Percentiles rank a stretch among this genome's conserved stretches.
These are phyloP conservation scores for Psix sp. DNA, from an alignment of 1,140 invertebrate genomes.

Conservation along the genomic window DNA sequence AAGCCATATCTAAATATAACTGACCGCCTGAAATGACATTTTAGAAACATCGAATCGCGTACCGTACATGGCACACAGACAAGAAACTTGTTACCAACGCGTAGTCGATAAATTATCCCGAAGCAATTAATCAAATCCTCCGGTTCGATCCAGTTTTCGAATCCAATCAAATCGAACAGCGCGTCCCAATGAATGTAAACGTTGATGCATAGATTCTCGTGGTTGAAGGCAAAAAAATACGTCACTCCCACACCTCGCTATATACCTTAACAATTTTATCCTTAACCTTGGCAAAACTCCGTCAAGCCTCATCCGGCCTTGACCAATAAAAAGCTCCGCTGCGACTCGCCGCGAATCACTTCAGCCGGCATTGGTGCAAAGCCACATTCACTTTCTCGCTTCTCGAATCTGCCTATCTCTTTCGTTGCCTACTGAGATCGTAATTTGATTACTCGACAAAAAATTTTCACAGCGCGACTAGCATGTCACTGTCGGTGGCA, in stretches of 20 bases:
- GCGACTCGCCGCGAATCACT: conserved; percentile 2
- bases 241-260: conserved; percentile 3
- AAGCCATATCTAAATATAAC: conserved; percentile 15
- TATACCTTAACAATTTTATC: conserved; percentile 40
- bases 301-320: conserved; percentile 30
- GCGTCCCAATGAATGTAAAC: too few species aligned
- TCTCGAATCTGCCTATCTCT: too few species aligned
- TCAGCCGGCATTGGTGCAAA: conserved; percentile 15
- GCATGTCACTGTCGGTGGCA: conserved; percentile 28
- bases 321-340: conserved; percentile 20
- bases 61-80: not conserved
- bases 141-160: not conserved
- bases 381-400: not conserved
- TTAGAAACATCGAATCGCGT: not conserved
- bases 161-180: not conserved
- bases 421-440: too few species aligned
- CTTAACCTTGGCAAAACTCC: conserved; percentile 41
- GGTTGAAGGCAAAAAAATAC: not conserved
- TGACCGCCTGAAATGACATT: not conserved
- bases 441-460: too few species aligned
- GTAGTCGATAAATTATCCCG: not conserved
- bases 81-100: not conserved
- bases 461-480: conserved; percentile 45
- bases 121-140: conserved; percentile 3
- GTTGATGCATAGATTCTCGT: too few species aligned